Conservation (phyloP, 2,888 invertebrate genomes). For the Andricus quercusramuli region DNA sequence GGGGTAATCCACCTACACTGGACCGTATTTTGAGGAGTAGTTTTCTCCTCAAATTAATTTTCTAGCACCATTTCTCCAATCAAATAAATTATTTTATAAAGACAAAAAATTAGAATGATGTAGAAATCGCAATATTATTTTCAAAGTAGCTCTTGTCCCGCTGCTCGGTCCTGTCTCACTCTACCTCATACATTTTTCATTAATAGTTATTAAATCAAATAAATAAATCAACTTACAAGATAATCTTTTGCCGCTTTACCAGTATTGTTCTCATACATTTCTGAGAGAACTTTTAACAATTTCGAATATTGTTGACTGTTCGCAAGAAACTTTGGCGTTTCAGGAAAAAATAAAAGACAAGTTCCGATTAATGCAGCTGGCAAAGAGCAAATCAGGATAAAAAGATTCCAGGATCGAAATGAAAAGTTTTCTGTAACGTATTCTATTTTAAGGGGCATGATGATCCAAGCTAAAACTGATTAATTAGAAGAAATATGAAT, state of each 20-base stretch:
- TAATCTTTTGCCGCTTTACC: conserved; percentile 77
- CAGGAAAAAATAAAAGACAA: conserved; percentile 87
- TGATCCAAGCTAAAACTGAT: conserved; percentile 87
- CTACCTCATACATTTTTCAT: too few species aligned
- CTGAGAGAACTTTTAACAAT: conserved; percentile 84
- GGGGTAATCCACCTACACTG: too few species aligned
- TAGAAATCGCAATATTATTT: too few species aligned
- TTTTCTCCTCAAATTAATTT: too few species aligned
- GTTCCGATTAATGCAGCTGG: conserved; percentile 84
- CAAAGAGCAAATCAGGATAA: conserved; percentile 86
- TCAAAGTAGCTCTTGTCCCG: too few species aligned
- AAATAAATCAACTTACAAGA: conserved; percentile 61
- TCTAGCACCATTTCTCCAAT: too few species aligned
- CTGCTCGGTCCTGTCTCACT: too few species aligned
- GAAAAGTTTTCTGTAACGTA: conserved; percentile 82
- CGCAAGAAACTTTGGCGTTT: conserved; percentile 90
- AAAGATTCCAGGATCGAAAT: conserved; percentile 89
- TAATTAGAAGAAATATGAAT: background rate
- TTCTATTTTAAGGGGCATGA: conserved; percentile 85
- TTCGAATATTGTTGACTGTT: conserved; percentile 88
- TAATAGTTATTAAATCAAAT: background rate
- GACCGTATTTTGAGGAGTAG: too few species aligned
- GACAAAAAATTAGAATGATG: too few species aligned
- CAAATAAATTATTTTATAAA: too few species aligned
- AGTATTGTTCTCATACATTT: conserved; percentile 86